Conservation (phyloP, 2,888 invertebrate species). For the Napeogenes inachia region DNA sequence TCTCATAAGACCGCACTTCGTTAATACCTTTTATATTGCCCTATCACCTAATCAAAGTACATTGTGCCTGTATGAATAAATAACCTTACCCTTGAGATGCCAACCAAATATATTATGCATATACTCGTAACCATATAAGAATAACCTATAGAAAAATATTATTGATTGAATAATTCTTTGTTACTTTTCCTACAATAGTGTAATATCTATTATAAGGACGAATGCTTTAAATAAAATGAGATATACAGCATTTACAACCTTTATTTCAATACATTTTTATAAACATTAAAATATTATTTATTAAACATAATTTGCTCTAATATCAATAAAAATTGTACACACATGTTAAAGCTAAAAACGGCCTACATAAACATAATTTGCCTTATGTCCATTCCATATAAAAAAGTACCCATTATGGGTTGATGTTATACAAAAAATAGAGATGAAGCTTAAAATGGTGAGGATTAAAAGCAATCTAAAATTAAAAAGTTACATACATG, state of each 20-base stretch:
- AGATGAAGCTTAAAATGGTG: constrained; percentile 47
- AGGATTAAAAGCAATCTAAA: constrained; percentile 33
- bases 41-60: constrained; percentile 24
- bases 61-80: constrained; percentile 23
- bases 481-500: constrained; percentile 29
- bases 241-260: constrained; percentile 21
- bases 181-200: too few relatives aligned
- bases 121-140: constrained; percentile 4
- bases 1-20: constrained; percentile 37
- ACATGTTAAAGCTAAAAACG: constrained; percentile 34
- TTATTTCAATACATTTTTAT: constrained; percentile 25
- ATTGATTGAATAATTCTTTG: too few relatives aligned
- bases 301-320: constrained; percentile 16
- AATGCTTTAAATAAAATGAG: constrained; percentile 11
- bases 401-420: constrained; percentile 67
- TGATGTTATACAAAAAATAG: constrained; percentile 42
- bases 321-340: constrained; percentile 18
- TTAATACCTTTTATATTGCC: constrained; percentile 23
- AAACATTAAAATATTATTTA: constrained; percentile 17
- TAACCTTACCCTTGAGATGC: constrained; percentile 37
- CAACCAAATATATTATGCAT: constrained; percentile 22
- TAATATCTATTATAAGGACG: too few relatives aligned
- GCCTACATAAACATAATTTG: constrained; percentile 32
- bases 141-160: not conserved
- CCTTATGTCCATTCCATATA: constrained; percentile 61